A percentile compares a stretch with the other conserved stretches of the same genome.
Conservation (phyloP, 2,888 invertebrate genomes). For the Phyto melanocephala region DNA sequence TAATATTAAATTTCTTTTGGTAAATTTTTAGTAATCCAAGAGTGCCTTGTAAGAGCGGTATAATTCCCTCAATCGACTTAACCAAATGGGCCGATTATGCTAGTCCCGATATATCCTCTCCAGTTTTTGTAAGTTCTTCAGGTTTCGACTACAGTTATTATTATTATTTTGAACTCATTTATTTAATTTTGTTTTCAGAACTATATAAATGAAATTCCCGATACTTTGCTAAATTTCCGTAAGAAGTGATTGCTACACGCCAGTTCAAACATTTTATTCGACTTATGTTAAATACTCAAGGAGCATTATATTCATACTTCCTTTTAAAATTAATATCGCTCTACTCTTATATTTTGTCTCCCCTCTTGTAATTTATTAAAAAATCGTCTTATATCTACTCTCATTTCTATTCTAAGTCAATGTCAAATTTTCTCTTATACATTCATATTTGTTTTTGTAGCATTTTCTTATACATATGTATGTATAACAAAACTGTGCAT, state of each 20-base stretch:
- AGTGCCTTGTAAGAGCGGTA: conserved; percentile 93
- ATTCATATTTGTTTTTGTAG: conserved; percentile 1
- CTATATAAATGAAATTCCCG: conserved; percentile 79
- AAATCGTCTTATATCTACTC: background rate
- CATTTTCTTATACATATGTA: conserved; percentile 23
- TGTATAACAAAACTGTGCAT: background rate
- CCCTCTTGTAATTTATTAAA: conserved; percentile 36
- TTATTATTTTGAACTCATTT: background rate
- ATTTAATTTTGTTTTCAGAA: conserved; percentile 74
- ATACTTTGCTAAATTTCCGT: conserved; percentile 77
- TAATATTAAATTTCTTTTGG: background rate
- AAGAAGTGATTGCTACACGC: conserved; percentile 71
- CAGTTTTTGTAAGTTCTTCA: conserved; percentile 84
- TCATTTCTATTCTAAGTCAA: conserved; percentile 62
- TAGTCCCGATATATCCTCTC: conserved; percentile 80
- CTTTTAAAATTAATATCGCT: background rate
- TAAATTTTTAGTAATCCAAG: conserved; percentile 88
- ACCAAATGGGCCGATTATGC: conserved; percentile 92
- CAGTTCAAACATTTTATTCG: background rate
- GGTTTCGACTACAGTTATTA: too few relatives aligned
- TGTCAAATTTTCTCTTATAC: conserved; percentile 19
- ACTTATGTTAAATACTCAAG: conserved; percentile 55
- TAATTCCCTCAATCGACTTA: conserved; percentile 92
- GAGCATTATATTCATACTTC: conserved; percentile 46
- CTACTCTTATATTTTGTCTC: background rate